phyloP scores from a whole-genome alignment of 2,113 vertebrate species.

The Chloropsis cyanopogon region DNA sequence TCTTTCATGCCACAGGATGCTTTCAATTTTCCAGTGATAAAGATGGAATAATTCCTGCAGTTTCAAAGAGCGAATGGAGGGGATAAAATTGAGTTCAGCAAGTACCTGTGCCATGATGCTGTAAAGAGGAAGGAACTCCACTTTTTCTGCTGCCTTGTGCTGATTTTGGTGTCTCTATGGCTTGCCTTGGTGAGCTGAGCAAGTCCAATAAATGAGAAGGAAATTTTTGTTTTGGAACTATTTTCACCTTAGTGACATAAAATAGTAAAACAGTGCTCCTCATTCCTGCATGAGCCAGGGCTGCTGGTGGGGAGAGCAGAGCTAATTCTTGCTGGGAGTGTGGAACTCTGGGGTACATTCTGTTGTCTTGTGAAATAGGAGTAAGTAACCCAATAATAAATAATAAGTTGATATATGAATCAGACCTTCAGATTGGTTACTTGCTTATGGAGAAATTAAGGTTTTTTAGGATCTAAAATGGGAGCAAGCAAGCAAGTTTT shows the following conservation, averaged over 20 bases:
- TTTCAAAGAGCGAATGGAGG: background rate
- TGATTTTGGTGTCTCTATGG: background rate
- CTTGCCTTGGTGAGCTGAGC: background rate
- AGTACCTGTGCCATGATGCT: background rate
- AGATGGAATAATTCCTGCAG: background rate
- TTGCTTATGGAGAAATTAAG: background rate
- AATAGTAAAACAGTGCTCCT: background rate
- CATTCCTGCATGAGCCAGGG: background rate
- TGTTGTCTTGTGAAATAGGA: background rate
- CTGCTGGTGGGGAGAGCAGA: background rate
- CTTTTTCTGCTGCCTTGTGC: background rate
- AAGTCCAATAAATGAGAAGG: background rate
- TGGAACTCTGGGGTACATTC: background rate
- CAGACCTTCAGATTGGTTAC: background rate
- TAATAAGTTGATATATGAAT: background rate
- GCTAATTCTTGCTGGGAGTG: background rate
- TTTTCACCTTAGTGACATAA: background rate
- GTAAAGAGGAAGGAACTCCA: background rate
- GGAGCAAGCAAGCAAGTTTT: background rate
- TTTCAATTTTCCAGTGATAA: background rate
- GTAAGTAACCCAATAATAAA: background rate
- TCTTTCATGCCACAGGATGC: background rate
- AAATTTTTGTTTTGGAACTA: background rate
- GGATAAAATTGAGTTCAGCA: slow-evolving; percentile 18
- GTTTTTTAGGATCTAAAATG: background rate